Percentiles rank a stretch among this genome's conserved stretches.
phyloP scores from a whole-genome alignment of 2,888 invertebrate species.

The Morinoia aosen region DNA sequence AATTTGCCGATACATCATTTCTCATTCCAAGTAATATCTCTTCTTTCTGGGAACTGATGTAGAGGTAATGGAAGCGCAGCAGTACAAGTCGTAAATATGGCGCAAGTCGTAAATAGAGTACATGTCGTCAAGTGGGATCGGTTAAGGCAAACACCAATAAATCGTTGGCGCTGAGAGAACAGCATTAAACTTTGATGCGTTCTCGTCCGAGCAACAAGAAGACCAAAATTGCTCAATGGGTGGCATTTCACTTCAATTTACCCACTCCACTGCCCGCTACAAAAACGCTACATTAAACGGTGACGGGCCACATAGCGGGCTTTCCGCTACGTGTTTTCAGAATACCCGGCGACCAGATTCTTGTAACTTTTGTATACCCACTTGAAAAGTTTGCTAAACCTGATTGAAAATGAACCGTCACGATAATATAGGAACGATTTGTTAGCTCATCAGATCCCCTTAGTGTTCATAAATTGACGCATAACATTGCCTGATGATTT shows the following conservation, averaged over 20 bases:
- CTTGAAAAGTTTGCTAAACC: too few species aligned
- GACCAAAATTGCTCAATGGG: background rate
- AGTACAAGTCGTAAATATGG: background rate
- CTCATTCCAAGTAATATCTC: background rate
- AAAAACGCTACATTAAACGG: too few species aligned
- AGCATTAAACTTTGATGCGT: background rate
- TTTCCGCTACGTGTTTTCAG: too few species aligned
- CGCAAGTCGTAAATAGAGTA: background rate
- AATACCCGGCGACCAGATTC: too few species aligned
- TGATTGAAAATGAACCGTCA: too few species aligned
- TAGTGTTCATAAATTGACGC: too few species aligned
- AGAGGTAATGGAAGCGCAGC: background rate
- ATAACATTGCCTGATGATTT: too few species aligned
- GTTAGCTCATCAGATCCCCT: too few species aligned
- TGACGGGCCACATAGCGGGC: too few species aligned
- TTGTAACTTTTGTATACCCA: too few species aligned
- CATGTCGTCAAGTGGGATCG: background rate
- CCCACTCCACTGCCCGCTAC: background rate
- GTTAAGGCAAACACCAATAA: slow-evolving; percentile 12
- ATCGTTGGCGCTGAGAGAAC: background rate
- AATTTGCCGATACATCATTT: background rate
- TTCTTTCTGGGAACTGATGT: background rate
- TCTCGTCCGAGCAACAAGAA: background rate
- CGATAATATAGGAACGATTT: too few species aligned
- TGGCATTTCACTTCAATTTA: background rate